A percentile compares a stretch with the other conserved stretches of the same genome.
Conservation (phyloP, 1,140 invertebrate species). For the Anastatus disparis region DNA sequence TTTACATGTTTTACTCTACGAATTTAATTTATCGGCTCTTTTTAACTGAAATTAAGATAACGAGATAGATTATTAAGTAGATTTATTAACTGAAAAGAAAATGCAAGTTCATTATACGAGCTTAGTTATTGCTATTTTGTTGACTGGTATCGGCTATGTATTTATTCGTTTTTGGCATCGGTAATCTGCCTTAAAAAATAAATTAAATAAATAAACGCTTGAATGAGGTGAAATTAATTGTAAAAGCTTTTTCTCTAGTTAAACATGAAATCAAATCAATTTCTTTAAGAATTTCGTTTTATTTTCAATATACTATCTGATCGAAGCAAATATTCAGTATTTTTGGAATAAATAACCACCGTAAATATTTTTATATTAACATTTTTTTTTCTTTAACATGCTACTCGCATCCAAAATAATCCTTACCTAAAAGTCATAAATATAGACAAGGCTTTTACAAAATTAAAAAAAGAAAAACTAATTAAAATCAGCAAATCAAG, state of each 20-base stretch:
- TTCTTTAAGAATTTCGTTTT: no score
- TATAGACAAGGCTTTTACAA: constrained; percentile 5
- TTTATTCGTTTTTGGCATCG: constrained; percentile 11
- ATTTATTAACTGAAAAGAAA: not conserved
- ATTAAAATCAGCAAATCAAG: constrained; percentile 10
- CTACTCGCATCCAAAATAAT: no score
- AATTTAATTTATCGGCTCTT: not conserved
- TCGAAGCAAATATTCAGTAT: no score
- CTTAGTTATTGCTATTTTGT: constrained; percentile 10
- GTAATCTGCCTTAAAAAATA: constrained; percentile 29
- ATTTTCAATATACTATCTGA: no score
- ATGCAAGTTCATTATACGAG: not conserved
- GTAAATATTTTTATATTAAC: no score
- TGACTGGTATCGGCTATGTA: not conserved
- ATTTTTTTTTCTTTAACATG: no score
- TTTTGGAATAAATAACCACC: no score
- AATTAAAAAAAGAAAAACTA: not conserved
- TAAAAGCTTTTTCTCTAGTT: no score
- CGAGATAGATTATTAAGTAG: not conserved
- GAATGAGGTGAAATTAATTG: not conserved
- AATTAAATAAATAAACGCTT: no score
- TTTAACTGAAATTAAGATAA: not conserved
- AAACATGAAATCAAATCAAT: no score
- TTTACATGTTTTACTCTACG: no score
- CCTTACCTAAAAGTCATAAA: no score